A percentile compares a stretch with the other conserved stretches of the same genome.
phyloP scores from a whole-genome alignment of 2,113 vertebrate species.

The Pyrgilauda ruficollis region DNA sequence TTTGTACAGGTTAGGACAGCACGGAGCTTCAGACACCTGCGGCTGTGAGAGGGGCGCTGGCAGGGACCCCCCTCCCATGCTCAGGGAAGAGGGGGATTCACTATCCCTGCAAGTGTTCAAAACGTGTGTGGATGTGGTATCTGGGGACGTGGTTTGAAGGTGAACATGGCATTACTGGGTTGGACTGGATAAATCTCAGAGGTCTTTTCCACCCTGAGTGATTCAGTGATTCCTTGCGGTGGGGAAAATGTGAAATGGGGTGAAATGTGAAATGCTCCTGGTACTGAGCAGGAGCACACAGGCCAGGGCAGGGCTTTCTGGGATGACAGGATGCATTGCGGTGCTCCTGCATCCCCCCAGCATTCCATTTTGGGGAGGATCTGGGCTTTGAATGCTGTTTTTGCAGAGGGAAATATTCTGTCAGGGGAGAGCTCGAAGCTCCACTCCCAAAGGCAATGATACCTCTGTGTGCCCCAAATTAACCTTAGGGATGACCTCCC shows the following conservation, averaged over 20 bases:
- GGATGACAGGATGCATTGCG: rapidly evolving
- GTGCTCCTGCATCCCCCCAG: not conserved
- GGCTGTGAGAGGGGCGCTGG: not conserved
- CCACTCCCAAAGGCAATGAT: not conserved
- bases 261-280: not conserved
- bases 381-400: not conserved
- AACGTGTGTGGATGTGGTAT: not conserved
- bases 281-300: not conserved
- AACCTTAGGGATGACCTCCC: not conserved
- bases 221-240: rapidly evolving
- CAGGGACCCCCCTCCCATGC: not conserved
- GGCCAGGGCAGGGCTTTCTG: too few relatives aligned
- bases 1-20: not conserved
- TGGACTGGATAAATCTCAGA: too few relatives aligned
- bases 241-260: too few relatives aligned
- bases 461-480: rapidly evolving
- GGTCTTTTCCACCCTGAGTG: not conserved
- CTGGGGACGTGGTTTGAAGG: not conserved
- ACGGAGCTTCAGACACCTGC: not conserved
- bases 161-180: not conserved
- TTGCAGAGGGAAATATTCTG: not conserved
- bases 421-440: not conserved
- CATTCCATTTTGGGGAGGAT: too few relatives aligned
- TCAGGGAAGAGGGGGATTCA: not conserved
- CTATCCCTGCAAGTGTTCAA: too few relatives aligned